Conservation (phyloP, 53 echinoderm and acorn worm species). For the Patiria pectinifera region DNA sequence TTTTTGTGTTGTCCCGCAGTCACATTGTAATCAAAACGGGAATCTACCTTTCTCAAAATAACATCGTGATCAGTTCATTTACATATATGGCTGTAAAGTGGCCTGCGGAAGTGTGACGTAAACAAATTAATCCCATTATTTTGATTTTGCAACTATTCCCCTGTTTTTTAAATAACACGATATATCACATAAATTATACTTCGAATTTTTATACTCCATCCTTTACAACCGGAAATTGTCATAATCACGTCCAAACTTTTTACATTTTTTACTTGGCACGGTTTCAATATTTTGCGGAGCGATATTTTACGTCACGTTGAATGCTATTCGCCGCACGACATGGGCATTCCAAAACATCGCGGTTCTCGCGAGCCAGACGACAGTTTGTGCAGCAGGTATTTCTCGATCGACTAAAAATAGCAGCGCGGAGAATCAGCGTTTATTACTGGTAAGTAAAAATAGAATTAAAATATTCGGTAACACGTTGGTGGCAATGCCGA, state of each 20-base stretch:
- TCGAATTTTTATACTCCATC: background rate
- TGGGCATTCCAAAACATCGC: conserved; percentile 64
- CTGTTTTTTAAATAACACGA: background rate
- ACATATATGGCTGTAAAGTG: conserved; percentile 39
- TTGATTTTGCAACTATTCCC: background rate
- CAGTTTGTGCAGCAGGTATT: conserved; percentile 55
- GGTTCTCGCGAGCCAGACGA: conserved; percentile 21
- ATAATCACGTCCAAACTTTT: background rate
- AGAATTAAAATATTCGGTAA: conserved; percentile 40
- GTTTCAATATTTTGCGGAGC: conserved; percentile 35
- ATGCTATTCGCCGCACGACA: conserved; percentile 51
- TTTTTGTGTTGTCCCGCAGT: background rate
- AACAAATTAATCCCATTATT: conserved; percentile 46
- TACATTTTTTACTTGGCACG: background rate
- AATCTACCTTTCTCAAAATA: conserved; percentile 77
- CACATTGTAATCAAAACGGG: conserved; percentile 51
- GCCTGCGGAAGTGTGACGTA: conserved; percentile 46
- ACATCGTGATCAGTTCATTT: conserved; percentile 66
- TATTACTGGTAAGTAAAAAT: conserved; percentile 70
- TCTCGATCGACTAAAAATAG: conserved; percentile 61
- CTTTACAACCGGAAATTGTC: background rate
- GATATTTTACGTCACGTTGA: conserved; percentile 55
- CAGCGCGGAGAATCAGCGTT: conserved; percentile 51
- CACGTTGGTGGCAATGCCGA: conserved; percentile 12
- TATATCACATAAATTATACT: too few relatives aligned